Evolutionary conservation across 2,113 vertebrate genomes (phyloP), one percentile per base, ranked within the genome.

Genomic region (Megaceryle torquata): DNA sequence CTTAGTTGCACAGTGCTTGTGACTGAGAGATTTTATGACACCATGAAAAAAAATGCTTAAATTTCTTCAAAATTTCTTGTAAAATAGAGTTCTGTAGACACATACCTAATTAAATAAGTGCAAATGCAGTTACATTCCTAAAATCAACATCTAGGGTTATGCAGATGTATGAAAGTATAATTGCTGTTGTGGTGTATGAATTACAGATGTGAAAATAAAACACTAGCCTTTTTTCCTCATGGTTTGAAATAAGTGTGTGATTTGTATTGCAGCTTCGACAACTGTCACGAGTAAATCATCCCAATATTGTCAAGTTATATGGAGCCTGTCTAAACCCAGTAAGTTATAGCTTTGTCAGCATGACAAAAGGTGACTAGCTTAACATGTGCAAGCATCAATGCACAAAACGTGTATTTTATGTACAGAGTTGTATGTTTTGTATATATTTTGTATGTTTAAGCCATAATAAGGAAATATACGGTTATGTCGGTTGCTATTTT

Each of bases 291-390:
- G 99, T 99, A 76, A 99, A 99, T 96, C 99, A 99, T 97, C 99
- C 98, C 90, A 99, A 99, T 97, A 99, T 99, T 93, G 99, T 99
- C 93, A 99, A 99, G 97, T 96, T 99, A 79, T 99, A 99, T 94
- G 99, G 99, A 96, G 99, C 99, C 67, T 99, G 99, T 96, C 98
- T 98, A 95, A 99, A 97, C 93, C 99, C 99, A 78, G 99, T 99
- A 98, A 99, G 99, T 99, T 94, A 60, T 2, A 70, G 53, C 3
- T 91, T 60, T 81, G 20, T 71, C 35, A 56, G 25, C 48, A 26
- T 71, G 24, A 33, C 10, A 43, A 6, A 70, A 77, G 28, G 28
- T 80, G 17, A 57, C 65, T 59, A 43, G 22, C 69, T 39, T 79
- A 74, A 48, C 26, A 2, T 76, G 33, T 31, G 2, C 46, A 69